Conservation (phyloP, 2,797 vertebrate genomes). For the Channallabes apus region DNA sequence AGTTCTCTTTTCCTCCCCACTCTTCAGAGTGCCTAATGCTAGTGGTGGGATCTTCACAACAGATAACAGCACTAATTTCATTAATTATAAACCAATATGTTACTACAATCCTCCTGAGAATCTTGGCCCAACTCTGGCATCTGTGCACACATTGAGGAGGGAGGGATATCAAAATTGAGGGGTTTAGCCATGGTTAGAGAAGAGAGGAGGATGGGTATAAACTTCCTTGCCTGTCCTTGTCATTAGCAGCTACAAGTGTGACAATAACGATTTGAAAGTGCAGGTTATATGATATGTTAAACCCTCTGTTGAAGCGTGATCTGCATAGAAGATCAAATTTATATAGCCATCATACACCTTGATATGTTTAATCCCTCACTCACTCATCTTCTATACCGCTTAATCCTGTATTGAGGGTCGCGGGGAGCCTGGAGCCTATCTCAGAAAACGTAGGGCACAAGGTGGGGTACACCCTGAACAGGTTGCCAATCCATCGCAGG, state of each 20-base stretch:
- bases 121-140: slow-evolving; percentile 87
- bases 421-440: too few relatives aligned
- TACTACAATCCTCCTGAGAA: slow-evolving; percentile 84
- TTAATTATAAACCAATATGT: slow-evolving; percentile 99
- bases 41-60: slow-evolving; percentile 87
- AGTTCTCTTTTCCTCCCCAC: slow-evolving; percentile 50
- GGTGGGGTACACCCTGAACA: too few relatives aligned
- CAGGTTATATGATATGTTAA: slow-evolving; percentile 16
- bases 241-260: slow-evolving; percentile 45
- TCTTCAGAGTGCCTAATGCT: slow-evolving; percentile 79
- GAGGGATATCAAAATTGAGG: slow-evolving; percentile 41
- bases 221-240: slow-evolving; percentile 39
- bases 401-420: too few relatives aligned
- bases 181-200: slow-evolving; percentile 40
- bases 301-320: background rate
- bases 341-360: background rate
- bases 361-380: background rate
- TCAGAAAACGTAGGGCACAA: too few relatives aligned
- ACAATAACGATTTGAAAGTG: slow-evolving; percentile 3
- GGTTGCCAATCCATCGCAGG: too few relatives aligned
- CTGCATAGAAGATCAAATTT: background rate
- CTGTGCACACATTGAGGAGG: slow-evolving; percentile 75
- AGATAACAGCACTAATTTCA: slow-evolving; percentile 98
- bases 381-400: too few relatives aligned
- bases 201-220: slow-evolving; percentile 32